phyloP scores from a whole-genome alignment of 2,797 vertebrate species.

The Tenualosa thibaudeaui region DNA sequence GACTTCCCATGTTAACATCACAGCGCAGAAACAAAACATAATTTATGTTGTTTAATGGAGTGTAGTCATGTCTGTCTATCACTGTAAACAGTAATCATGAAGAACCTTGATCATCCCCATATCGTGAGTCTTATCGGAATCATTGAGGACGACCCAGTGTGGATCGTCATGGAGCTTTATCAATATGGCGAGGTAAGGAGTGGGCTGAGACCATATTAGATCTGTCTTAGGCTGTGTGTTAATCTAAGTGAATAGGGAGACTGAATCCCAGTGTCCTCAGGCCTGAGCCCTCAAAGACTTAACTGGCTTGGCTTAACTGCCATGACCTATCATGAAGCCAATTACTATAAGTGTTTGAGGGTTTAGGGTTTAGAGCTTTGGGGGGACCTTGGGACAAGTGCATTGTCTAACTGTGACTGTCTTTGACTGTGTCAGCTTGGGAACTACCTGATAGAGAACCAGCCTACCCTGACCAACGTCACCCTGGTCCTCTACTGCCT shows the following conservation, averaged over 20 bases:
- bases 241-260: not conserved
- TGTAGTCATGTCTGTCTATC: not conserved
- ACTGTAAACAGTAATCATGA: constrained; percentile 83
- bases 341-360: no score
- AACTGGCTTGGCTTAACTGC: no score
- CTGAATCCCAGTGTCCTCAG: no score
- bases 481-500: constrained; percentile 80
- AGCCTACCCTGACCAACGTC: constrained; percentile 70
- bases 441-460: constrained; percentile 81
- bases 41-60: not conserved
- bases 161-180: constrained; percentile 95
- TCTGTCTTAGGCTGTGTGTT: not conserved
- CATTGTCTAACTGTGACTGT: not conserved
- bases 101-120: constrained; percentile 86
- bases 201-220: not conserved
- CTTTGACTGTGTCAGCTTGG: constrained; percentile 75
- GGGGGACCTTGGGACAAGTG: not conserved
- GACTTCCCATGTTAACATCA: not conserved
- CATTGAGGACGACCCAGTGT: constrained; percentile 86
- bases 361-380: no score
- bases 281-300: no score
- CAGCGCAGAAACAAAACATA: not conserved
- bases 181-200: constrained; percentile 85
- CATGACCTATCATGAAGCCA: no score
- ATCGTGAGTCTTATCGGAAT: constrained; percentile 90